A percentile compares a stretch with the other conserved stretches of the same genome.
Evolutionary conservation across 2,797 vertebrate species (phyloP).

Genomic region (Typhlichthys subterraneus): DNA sequence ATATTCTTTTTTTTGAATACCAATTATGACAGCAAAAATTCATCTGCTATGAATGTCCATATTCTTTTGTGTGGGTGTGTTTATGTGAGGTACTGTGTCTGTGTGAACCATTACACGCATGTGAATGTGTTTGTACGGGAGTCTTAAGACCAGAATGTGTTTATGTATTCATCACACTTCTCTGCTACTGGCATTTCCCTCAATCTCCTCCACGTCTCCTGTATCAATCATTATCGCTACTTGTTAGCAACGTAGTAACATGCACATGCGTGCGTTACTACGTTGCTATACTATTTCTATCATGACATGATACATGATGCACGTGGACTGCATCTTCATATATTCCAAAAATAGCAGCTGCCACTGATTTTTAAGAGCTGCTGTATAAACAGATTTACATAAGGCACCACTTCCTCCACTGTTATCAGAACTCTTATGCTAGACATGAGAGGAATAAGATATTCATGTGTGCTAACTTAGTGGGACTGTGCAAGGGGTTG

Average conservation of each 20-base stretch:
- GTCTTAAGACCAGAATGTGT: slow-evolving; percentile 12
- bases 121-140: too few species aligned
- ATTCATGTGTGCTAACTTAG: neutral
- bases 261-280: neutral
- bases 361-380: slow-evolving; percentile 49
- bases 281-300: slow-evolving; percentile 27
- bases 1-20: too few species aligned
- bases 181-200: slow-evolving; percentile 15
- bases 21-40: too few species aligned
- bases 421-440: slow-evolving; percentile 36
- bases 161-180: slow-evolving; percentile 6
- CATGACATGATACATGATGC: too few species aligned
- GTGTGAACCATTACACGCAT: too few species aligned
- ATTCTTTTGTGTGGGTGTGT: too few species aligned
- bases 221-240: slow-evolving; percentile 11
- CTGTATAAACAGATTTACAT: slow-evolving; percentile 38
- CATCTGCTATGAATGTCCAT: too few species aligned
- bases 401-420: slow-evolving; percentile 42
- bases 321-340: too few species aligned
- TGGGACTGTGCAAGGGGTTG: neutral
- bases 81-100: too few species aligned
- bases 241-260: neutral
- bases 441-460: slow-evolving; percentile 31
- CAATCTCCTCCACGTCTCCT: slow-evolving; percentile 14
- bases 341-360: slow-evolving; percentile 57